Evolutionary conservation across 2,113 vertebrate species (phyloP), one percentile per base, ranked within the genome.

Genomic region (Brienomyrus brachyistius): DNA sequence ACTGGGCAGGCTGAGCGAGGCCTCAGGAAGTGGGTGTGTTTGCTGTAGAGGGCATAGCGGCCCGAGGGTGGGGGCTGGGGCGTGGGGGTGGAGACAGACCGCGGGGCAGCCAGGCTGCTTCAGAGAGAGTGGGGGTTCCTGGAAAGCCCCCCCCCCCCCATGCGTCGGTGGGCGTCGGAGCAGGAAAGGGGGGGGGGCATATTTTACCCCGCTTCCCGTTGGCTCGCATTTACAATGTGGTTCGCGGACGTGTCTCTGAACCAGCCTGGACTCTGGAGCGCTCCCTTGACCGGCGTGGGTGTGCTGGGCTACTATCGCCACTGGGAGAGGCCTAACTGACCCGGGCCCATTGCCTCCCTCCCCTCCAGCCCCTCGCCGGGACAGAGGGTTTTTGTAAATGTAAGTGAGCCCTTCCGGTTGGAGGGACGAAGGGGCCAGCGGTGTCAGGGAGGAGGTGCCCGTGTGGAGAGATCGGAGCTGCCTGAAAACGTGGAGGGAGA

Each of bases 1-100:
- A 66, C 52, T 92, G 92, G 93, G 93, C 91, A 91, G 92, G 92
- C 91, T 92, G 92, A 35, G 1, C 91, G 92, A 95, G 96, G 96
- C 95, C 95, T 96, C 97, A 96, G 98, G 97, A 99, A 99, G 94
- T 97, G 97, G 96, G 98, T 97, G 97, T 97, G 95, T 45, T 40
- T 94, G 95, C 94, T 93, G 94, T 80, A 94, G 94, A 91, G 94
- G 96, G 96, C 96, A 96, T 96, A 96, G 96, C 97, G 97, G 97
- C 96, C 97, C 95, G 96, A 94, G 97, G 97, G 97, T 98, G 96
- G 96, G 96, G 96, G 95, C 95, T 40, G 93, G 94, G 92, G 93
- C 91, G 91, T 91, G 91, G 93, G 94, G 92, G 94, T 91, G 91
- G 92, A 91, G 92, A 89, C 91, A 54, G 90, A 90, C 93, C 92